These are phyloP conservation scores for Apodemus speciosus DNA, from an alignment of 2,113 vertebrate species.

Conservation along the genomic window DNA sequence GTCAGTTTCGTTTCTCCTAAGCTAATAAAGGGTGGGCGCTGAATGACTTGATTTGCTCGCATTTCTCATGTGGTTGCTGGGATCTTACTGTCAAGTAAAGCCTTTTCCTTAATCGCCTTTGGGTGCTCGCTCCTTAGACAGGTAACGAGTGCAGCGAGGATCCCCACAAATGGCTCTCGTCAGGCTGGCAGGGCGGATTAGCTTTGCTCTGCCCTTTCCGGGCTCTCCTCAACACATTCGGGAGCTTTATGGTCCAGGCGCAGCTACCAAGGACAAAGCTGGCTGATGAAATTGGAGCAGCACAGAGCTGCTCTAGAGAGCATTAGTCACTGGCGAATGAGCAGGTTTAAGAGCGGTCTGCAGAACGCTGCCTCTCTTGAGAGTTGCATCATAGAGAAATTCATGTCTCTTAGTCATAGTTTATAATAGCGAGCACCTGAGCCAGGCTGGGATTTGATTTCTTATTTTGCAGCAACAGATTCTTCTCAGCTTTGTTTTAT, in stretches of 20 bases:
- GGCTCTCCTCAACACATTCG: conserved; percentile 75
- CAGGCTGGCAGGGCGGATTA: neutral
- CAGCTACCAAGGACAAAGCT: conserved; percentile 84
- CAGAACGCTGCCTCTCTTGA: conserved; percentile 82
- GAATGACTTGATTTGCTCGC: neutral
- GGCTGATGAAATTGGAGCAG: conserved; percentile 86
- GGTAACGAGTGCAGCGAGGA: neutral
- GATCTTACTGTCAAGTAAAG: conserved; percentile 18
- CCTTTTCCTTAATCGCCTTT: neutral
- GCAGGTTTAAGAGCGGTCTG: conserved; percentile 82
- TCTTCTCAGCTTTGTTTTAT: conserved; percentile 65
- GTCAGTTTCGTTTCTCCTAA: conserved; percentile 42
- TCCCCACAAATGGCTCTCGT: neutral
- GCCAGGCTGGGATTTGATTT: conserved; percentile 63
- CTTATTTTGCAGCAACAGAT: conserved; percentile 66
- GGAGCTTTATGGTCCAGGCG: conserved; percentile 76
- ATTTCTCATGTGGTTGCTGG: conserved; percentile 2
- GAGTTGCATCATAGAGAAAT: conserved; percentile 85
- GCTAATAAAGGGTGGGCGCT: neutral
- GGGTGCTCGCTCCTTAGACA: conserved; percentile 7
- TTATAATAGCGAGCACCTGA: conserved; percentile 79
- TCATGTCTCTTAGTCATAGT: conserved; percentile 75
- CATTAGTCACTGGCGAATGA: conserved; percentile 86
- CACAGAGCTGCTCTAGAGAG: conserved; percentile 82
- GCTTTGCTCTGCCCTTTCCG: conserved; percentile 70